A percentile compares a stretch with the other conserved stretches of the same genome.
Evolutionary conservation across 2,113 vertebrate species (phyloP).

Genomic region (Vidua chalybeata): DNA sequence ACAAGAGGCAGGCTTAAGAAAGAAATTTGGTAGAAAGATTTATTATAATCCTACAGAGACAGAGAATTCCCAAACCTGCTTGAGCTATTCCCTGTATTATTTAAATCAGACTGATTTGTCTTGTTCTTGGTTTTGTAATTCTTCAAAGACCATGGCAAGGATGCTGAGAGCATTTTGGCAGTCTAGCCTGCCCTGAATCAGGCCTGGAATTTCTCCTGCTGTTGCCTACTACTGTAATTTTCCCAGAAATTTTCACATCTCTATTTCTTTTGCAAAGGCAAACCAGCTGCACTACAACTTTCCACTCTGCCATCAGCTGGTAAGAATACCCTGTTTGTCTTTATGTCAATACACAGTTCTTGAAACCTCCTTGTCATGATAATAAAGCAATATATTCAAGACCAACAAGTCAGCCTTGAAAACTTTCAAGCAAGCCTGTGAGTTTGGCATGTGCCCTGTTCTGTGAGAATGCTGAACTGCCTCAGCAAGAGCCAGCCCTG

Average conservation of each 20-base stretch:
- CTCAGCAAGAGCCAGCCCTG: not conserved
- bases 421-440: not conserved
- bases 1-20: not conserved
- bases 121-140: not conserved
- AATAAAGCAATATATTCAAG: not conserved
- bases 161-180: not conserved
- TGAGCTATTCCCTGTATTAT: not conserved
- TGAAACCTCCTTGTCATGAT: not conserved
- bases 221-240: not conserved
- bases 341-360: not conserved
- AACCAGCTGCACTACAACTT: not conserved
- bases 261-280: not conserved
- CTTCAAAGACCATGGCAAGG: not conserved
- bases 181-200: not conserved
- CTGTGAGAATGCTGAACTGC: not conserved
- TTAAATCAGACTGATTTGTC: not conserved
- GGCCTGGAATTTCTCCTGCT: not conserved
- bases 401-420: not conserved
- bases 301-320: not conserved
- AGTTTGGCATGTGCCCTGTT: not conserved
- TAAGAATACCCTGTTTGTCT: not conserved
- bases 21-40: not conserved
- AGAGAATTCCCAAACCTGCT: not conserved
- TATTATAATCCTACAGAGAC: not conserved
- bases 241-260: not conserved